A percentile compares a stretch with the other conserved stretches of the same genome.
Evolutionary conservation across 2,113 vertebrate species (phyloP).

Genomic region (Aspiorhynchus laticeps): DNA sequence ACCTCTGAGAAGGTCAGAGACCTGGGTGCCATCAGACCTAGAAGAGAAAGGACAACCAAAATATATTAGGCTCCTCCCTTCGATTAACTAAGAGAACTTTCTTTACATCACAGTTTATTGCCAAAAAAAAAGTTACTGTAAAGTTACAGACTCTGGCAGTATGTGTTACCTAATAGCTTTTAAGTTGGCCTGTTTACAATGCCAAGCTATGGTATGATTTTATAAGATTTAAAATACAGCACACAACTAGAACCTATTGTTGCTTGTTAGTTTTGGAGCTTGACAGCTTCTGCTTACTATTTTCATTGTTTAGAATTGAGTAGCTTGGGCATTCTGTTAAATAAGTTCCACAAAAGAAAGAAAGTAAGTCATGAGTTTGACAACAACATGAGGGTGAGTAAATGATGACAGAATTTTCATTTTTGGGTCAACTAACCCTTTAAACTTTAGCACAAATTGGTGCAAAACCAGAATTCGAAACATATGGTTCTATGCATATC

Average conservation of each 20-base stretch:
- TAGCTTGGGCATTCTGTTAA: neutral
- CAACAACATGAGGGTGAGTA: neutral
- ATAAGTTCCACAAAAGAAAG: neutral
- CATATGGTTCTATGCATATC: neutral
- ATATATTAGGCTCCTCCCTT: neutral
- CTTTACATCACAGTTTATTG: neutral
- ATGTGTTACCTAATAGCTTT: neutral
- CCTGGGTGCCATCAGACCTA: slow-evolving; percentile 84
- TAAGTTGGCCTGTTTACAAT: neutral
- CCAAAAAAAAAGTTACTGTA: neutral
- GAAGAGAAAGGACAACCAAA: slow-evolving; percentile 19
- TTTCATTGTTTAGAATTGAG: neutral
- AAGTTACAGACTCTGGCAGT: neutral
- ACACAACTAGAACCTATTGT: neutral
- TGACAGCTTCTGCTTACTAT: neutral
- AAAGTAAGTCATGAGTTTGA: neutral
- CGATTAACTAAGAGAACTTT: neutral
- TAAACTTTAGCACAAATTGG: neutral
- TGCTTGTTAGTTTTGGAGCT: neutral
- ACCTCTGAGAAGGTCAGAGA: slow-evolving; percentile 86
- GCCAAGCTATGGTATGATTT: neutral
- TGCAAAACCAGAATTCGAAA: neutral
- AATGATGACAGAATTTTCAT: neutral
- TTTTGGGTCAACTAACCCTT: neutral
- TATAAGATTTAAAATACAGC: neutral